Evolutionary conservation across 2,888 invertebrate genomes (phyloP).

Genomic region (Endotricha flammealis): DNA sequence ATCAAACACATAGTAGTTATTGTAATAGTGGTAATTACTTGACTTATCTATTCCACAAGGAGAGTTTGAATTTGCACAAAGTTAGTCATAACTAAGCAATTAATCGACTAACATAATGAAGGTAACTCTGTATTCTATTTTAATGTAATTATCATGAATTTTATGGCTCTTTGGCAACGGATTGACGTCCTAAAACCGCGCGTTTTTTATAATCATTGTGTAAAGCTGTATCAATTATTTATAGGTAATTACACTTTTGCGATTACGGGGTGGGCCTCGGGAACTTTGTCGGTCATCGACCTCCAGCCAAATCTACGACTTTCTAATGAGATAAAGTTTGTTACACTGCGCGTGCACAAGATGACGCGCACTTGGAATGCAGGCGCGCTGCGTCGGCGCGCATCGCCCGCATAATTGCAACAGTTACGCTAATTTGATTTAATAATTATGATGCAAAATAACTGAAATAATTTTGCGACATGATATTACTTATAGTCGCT

Average conservation of each 20-base stretch:
- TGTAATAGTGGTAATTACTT: too few relatives aligned
- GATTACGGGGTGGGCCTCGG: constrained; percentile 53
- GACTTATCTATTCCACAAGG: too few relatives aligned
- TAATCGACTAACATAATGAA: too few relatives aligned
- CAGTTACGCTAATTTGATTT: constrained; percentile 37
- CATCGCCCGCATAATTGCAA: constrained; percentile 37
- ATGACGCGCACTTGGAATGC: constrained; percentile 42
- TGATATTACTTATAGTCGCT: constrained; percentile 19
- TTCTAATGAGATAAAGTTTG: constrained; percentile 66
- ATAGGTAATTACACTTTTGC: constrained; percentile 40
- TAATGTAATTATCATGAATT: too few relatives aligned
- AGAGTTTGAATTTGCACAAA: too few relatives aligned
- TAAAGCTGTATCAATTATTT: constrained; percentile 31
- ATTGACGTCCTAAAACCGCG: constrained; percentile 6
- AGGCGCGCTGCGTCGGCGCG: constrained; percentile 27
- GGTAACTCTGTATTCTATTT: too few relatives aligned
- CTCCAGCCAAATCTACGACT: constrained; percentile 61
- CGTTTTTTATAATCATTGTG: constrained; percentile 15
- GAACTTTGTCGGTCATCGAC: constrained; percentile 58
- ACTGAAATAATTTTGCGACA: constrained; percentile 27
- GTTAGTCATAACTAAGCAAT: too few relatives aligned
- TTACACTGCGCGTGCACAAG: constrained; percentile 38
- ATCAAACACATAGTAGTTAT: too few relatives aligned
- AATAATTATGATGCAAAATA: constrained; percentile 34
- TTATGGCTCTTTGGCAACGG: not conserved